Base-by-base conservation (phyloP, 1,140 invertebrate genomes). In the Ooceraea biroi region DNA sequence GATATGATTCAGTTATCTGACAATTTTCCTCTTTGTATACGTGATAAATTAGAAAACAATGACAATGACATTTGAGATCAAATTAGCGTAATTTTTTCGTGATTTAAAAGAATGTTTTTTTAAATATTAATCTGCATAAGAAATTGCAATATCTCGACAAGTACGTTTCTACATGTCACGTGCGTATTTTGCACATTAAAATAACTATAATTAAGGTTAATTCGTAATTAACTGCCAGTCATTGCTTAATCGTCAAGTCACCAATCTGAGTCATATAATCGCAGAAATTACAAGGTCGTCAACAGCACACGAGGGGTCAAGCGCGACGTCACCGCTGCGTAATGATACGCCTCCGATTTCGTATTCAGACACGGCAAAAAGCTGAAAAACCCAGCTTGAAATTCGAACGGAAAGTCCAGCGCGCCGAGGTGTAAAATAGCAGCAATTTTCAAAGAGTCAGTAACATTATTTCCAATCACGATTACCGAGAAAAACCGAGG, bases 401-500 rank as follows among this genome's bases (percentile, higher is more conserved):
- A 74, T 68, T 69, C 68, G 65, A 55, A 48, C n/a, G 46, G 46
- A 68, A 68, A 86, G 78, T 87, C 71, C 68, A 19, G 50, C 22
- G 2, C 30, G 44, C 1, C 3, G 30, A 36, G 84, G 30, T 61
- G 36, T 7, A 17, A 19, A 46, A 30, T 4, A 14, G 8, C 44
- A 14, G 0, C 11, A 1, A 71, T 30, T 68, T 65, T 83, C 36
- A 7, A 52, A 72, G 71, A 77, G 58, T 50, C 52, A 12, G 30
- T 30, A 48, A 68, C 61, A 22, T 41, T 68, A 58, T 69, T 84
- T 44, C 78, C 57, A 52, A 46, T 46, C 46, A 8, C 25, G 8
- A 27, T 8, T 89, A 85, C 72, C 82, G 55, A 90, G 92, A 92
- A 92, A 77, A 86, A 80, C 80, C 87, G 76, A 84, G 41, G 1